These are phyloP conservation scores for Manacus vitellinus DNA, from an alignment of 2,113 vertebrate species.

Conservation along the genomic window DNA sequence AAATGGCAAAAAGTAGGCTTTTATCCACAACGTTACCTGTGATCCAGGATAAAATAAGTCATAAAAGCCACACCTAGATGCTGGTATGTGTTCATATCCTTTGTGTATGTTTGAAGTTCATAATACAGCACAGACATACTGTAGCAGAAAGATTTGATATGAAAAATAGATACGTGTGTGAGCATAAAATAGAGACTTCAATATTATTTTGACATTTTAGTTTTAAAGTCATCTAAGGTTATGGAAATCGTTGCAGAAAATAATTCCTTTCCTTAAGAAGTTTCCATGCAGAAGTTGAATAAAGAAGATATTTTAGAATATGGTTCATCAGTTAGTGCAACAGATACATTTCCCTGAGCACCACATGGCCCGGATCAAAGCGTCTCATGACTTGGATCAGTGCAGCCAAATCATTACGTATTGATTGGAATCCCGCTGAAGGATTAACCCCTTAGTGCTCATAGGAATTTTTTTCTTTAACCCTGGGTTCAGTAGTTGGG, in stretches of 20 bases:
- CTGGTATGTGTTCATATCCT: slow-evolving; percentile 31
- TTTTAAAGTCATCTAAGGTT: slow-evolving; percentile 58
- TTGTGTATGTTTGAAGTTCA: slow-evolving; percentile 54
- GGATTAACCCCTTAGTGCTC: slow-evolving; percentile 70
- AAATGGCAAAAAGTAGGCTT: background rate
- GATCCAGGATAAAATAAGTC: slow-evolving; percentile 13
- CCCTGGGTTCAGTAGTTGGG: background rate
- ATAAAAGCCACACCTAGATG: slow-evolving; percentile 51
- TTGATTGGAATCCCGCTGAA: slow-evolving; percentile 77
- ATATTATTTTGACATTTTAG: slow-evolving; percentile 50
- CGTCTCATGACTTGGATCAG: slow-evolving; percentile 77
- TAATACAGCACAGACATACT: background rate
- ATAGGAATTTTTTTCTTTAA: background rate
- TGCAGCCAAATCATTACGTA: slow-evolving; percentile 84
- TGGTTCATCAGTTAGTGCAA: slow-evolving; percentile 74
- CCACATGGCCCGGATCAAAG: slow-evolving; percentile 83
- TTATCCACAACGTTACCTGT: slow-evolving; percentile 6
- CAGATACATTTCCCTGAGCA: slow-evolving; percentile 74
- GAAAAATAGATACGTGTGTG: slow-evolving; percentile 15
- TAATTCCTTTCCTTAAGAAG: slow-evolving; percentile 61
- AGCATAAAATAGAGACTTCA: slow-evolving; percentile 29
- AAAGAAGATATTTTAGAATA: slow-evolving; percentile 78
- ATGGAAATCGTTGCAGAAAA: slow-evolving; percentile 66
- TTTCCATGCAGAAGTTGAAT: slow-evolving; percentile 63
- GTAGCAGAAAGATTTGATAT: background rate